Conservation (phyloP, 2,888 invertebrate genomes). For the Chaetogeoica ovagalla region DNA sequence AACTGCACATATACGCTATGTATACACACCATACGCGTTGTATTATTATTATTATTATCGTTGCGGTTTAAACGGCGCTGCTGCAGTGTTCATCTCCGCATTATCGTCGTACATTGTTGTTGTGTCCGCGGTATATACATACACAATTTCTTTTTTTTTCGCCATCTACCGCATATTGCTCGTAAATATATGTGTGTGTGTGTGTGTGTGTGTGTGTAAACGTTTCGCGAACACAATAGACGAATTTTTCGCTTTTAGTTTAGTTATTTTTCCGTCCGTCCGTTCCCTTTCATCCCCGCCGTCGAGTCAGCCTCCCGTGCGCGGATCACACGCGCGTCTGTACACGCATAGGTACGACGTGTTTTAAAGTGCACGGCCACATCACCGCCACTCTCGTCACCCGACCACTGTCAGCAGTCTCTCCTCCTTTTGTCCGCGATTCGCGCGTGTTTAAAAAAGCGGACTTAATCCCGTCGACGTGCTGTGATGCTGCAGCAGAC, state of each 20-base stretch:
- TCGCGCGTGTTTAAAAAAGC: conserved; percentile 38
- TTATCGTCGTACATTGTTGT: not conserved
- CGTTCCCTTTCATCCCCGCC: not conserved
- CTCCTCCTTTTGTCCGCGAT: not conserved
- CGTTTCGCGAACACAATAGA: too few species aligned
- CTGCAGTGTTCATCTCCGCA: not conserved
- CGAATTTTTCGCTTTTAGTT: too few species aligned
- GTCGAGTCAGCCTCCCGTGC: too few species aligned
- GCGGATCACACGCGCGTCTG: not conserved
- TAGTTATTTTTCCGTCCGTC: too few species aligned
- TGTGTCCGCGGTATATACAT: conserved; percentile 25
- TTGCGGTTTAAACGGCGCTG: conserved; percentile 50
- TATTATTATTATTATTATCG: conserved; percentile 9
- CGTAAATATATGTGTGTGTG: too few species aligned
- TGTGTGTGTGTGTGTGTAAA: too few species aligned
- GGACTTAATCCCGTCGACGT: not conserved
- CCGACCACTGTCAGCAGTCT: not conserved
- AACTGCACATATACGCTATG: not conserved
- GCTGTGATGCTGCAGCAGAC: not conserved
- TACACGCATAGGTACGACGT: not conserved
- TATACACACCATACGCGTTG: not conserved
- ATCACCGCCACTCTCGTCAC: not conserved
- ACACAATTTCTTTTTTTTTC: conserved; percentile 29
- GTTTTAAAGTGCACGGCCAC: too few species aligned
- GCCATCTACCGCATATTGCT: too few species aligned